A percentile compares a stretch with the other conserved stretches of the same genome.
Evolutionary conservation across 2,888 invertebrate species (phyloP).

Genomic region (Xylocampa areola): DNA sequence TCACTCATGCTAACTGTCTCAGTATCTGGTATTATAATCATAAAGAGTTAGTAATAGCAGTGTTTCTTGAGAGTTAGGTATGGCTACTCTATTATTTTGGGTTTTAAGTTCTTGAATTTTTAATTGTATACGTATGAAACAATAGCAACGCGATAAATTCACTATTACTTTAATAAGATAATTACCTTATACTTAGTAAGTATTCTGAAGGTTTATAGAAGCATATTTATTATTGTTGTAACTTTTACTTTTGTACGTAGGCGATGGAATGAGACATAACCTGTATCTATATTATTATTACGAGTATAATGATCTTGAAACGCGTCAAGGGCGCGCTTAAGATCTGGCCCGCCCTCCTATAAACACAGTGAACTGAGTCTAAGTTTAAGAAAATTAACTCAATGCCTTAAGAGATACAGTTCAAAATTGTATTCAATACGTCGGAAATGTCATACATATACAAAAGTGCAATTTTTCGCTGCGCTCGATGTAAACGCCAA

Average conservation of each 20-base stretch:
- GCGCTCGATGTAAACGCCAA: background rate
- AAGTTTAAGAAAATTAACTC: constrained; percentile 1
- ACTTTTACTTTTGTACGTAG: constrained; percentile 19
- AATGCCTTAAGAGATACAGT: background rate
- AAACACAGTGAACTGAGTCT: background rate
- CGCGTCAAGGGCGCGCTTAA: constrained; percentile 40
- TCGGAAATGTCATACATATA: background rate
- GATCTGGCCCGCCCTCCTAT: constrained; percentile 5
- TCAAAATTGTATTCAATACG: background rate
- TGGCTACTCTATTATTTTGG: no score
- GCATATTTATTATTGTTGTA: no score
- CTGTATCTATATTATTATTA: constrained; percentile 25
- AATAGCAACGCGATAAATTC: no score
- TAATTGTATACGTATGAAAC: no score
- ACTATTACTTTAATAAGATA: no score
- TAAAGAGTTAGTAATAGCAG: background rate
- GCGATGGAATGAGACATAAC: constrained; percentile 9
- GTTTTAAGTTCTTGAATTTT: no score
- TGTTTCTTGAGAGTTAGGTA: no score
- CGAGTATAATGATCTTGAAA: constrained; percentile 34
- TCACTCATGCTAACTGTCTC: background rate
- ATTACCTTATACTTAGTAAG: no score
- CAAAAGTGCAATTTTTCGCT: background rate
- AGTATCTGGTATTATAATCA: background rate
- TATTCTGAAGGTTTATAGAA: no score